Conservation (phyloP, 2,113 vertebrate species). For the Blennius ocellaris region DNA sequence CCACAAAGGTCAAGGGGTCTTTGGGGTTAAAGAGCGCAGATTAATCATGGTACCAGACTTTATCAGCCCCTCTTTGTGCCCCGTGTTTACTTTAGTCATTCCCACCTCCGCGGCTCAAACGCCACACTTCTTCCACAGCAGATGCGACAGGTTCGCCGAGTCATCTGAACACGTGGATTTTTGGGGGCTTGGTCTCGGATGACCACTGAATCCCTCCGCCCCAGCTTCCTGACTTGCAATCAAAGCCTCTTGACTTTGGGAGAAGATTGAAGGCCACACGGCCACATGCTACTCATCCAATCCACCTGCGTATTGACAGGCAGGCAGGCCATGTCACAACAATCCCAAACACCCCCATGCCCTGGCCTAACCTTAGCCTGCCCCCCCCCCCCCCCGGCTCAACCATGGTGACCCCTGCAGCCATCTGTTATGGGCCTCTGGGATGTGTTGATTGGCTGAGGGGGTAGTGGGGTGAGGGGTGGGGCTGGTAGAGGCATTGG, state of each 20-base stretch:
- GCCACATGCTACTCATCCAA: conserved; percentile 73
- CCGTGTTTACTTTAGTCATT: conserved; percentile 50
- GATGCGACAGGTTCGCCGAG: conserved; percentile 65
- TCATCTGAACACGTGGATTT: conserved; percentile 44
- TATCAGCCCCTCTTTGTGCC: conserved; percentile 32
- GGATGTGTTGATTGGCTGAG: conserved; percentile 63
- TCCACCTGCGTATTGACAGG: conserved; percentile 78
- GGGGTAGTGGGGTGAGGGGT: conserved; percentile 26
- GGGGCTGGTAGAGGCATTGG: conserved; percentile 5
- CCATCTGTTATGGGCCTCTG: conserved; percentile 77
- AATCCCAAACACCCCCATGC: conserved; percentile 75
- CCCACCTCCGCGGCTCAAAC: conserved; percentile 15
- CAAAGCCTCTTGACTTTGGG: conserved; percentile 56
- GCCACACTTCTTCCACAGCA: conserved; percentile 61
- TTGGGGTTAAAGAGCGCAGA: conserved; percentile 30
- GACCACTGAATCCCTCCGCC: conserved; percentile 54
- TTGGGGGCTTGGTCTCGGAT: conserved; percentile 38
- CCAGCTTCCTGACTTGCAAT: conserved; percentile 63
- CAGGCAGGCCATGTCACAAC: conserved; percentile 76
- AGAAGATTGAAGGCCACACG: conserved; percentile 37
- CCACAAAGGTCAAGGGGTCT: conserved; percentile 27
- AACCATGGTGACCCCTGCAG: conserved; percentile 65
- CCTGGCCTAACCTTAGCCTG: conserved; percentile 66
- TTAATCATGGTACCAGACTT: conserved; percentile 34
- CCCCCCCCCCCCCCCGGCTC: conserved; percentile 59